Evolutionary conservation across 1,140 invertebrate species (phyloP).

Genomic region (Ostrea edulis): DNA sequence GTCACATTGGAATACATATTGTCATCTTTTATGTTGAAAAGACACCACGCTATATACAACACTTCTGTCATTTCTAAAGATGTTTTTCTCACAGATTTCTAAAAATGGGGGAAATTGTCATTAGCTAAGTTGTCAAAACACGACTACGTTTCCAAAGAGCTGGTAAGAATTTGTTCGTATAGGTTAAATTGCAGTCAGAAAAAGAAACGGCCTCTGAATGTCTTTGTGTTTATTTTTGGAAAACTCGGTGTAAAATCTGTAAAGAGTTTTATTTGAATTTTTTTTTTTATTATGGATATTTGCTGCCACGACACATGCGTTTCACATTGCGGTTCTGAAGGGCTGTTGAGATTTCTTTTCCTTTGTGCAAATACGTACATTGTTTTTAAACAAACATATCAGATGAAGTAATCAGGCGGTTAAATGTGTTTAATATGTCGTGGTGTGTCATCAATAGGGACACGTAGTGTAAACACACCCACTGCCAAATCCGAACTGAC

Average conservation of each 20-base stretch:
- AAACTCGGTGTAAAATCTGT: not conserved
- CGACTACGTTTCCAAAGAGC: not conserved
- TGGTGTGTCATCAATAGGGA: slow-evolving; percentile 7
- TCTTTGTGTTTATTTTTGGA: not conserved
- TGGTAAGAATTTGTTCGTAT: not conserved
- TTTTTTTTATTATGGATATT: slow-evolving; percentile 10
- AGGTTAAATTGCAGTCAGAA: slow-evolving; percentile 1
- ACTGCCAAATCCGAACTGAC: not conserved
- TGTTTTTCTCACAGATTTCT: not conserved
- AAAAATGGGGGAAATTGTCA: not conserved
- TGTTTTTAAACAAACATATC: slow-evolving; percentile 37
- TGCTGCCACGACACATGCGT: not conserved
- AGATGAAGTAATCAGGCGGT: slow-evolving; percentile 31
- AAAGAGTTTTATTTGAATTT: slow-evolving; percentile 27
- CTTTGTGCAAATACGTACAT: slow-evolving; percentile 21
- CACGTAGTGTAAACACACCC: slow-evolving; percentile 14
- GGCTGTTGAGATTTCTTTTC: slow-evolving; percentile 24
- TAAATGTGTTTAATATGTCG: slow-evolving; percentile 20
- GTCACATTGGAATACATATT: not conserved
- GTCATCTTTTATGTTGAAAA: not conserved
- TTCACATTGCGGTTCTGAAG: slow-evolving; percentile 6
- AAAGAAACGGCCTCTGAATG: not conserved
- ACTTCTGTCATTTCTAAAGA: not conserved
- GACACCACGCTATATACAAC: not conserved
- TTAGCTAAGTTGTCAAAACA: not conserved